Evolutionary conservation across 2,113 vertebrate species (phyloP).

Genomic region (Rhynchopsitta pachyrhyncha): DNA sequence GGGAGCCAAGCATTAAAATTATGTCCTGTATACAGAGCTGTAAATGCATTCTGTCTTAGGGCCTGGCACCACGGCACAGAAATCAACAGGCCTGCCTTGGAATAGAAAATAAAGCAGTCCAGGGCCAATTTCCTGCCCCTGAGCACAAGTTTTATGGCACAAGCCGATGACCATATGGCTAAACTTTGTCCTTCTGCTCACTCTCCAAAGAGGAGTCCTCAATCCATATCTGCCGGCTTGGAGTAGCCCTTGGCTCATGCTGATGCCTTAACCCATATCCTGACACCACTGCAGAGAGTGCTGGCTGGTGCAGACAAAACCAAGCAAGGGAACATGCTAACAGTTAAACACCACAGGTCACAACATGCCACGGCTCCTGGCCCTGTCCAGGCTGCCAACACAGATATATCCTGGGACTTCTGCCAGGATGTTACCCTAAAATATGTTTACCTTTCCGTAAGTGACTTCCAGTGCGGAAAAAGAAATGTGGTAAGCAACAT

Average conservation of each 20-base stretch:
- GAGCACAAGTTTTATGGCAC: conserved; percentile 50
- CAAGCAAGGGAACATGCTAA: neutral
- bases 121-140: conserved; percentile 39
- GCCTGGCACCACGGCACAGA: neutral
- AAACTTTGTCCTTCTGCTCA: conserved; percentile 35
- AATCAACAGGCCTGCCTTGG: conserved; percentile 39
- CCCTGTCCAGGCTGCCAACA: neutral
- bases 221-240: neutral
- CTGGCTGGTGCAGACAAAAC: neutral
- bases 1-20: conserved; percentile 51
- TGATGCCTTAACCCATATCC: neutral
- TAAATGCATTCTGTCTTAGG: conserved; percentile 43
- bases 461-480: neutral
- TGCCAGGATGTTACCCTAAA: neutral
- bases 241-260: neutral
- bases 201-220: conserved; percentile 22
- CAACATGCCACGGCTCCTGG: neutral
- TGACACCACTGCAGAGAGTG: neutral
- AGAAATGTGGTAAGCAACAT: neutral
- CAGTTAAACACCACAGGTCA: neutral
- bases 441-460: neutral
- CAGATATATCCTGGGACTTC: neutral
- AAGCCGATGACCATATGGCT: conserved; percentile 47
- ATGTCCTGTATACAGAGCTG: conserved; percentile 2
- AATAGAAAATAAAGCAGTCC: conserved; percentile 32